These are phyloP conservation scores for Pachydiplax longipennis DNA, from an alignment of 2,888 invertebrate species.

Conservation along the genomic window DNA sequence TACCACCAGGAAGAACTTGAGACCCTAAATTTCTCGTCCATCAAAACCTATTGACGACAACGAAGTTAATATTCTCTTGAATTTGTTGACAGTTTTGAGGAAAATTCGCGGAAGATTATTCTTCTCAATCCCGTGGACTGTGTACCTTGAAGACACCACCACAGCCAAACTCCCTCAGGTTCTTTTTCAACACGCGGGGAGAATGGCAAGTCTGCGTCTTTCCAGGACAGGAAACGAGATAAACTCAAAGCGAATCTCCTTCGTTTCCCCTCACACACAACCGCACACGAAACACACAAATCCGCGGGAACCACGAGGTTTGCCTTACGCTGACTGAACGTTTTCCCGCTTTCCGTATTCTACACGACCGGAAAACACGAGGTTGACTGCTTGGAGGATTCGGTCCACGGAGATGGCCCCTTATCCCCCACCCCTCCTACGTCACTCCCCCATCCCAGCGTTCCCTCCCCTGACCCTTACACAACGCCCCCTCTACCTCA, in stretches of 20 bases:
- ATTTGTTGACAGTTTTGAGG: too few species aligned
- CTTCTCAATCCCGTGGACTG: too few species aligned
- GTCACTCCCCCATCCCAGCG: neutral
- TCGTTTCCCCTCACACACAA: neutral
- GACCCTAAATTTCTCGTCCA: too few species aligned
- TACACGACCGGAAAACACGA: slow-evolving; percentile 10
- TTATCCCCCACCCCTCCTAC: neutral
- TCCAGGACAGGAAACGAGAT: neutral
- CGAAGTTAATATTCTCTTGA: too few species aligned
- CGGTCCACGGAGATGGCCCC: slow-evolving; percentile 6
- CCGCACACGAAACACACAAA: neutral
- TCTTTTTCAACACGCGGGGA: too few species aligned
- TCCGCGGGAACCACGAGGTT: neutral
- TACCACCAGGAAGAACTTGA: too few species aligned
- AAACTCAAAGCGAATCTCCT: neutral
- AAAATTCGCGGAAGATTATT: too few species aligned
- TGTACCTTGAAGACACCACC: too few species aligned
- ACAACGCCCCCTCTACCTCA: neutral
- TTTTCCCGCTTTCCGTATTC: neutral
- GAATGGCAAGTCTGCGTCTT: neutral
- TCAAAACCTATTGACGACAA: too few species aligned
- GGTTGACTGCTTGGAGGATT: neutral
- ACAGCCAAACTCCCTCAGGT: too few species aligned
- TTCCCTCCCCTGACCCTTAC: neutral
- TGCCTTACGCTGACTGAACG: neutral